Evolutionary conservation across 2,888 invertebrate genomes (phyloP), one percentile per base, ranked within the genome.

Genomic region (Drosophila austrosaltans): DNA sequence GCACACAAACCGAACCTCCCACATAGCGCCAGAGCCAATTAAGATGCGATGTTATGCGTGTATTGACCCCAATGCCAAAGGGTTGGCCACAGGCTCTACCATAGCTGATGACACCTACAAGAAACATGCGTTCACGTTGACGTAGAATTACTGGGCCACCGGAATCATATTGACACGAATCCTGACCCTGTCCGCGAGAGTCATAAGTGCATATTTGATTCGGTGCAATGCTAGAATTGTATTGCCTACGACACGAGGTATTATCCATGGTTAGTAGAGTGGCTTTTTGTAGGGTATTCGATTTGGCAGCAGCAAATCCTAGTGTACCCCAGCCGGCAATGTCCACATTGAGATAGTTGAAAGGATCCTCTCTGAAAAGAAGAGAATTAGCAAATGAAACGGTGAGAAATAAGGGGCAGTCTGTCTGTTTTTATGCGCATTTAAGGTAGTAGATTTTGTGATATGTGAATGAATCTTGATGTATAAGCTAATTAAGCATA

Each of bases 141-240:
- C 93, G 93, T 3, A 75, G 30, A 1, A 94, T 76, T 3, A 93
- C 82, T 0, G 94, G 94, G 0, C 94, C 94, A 0, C 94, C 94
- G 0, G 94, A 93, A 76, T 94, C 93, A 69, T 89, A 86, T 66
- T 91, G 93, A 68, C 94, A 94, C 0, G 94, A 89, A 76, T 94
- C 94, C 62, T 87, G 89, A 0, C 90, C 90, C 56, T 74, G 44
- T 1, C 90, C 90, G 1, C 63, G 56, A 8, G 73, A 69, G 58
- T 91, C 90, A 53, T 87, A 90, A 10, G 89, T 90, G 65, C 91
- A 89, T 8, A 91, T 32, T 30, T 91, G 86, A 53, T 4, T 73
- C 6, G 53, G 1, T 0, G 61, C 25, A 10, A 87, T 74, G 40
- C 66, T 78, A 12, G 65, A 62, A 39, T 89, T 90, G 42, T 82